Conservation (phyloP, 2,888 invertebrate species). For the Pachymerium ferrugineum region DNA sequence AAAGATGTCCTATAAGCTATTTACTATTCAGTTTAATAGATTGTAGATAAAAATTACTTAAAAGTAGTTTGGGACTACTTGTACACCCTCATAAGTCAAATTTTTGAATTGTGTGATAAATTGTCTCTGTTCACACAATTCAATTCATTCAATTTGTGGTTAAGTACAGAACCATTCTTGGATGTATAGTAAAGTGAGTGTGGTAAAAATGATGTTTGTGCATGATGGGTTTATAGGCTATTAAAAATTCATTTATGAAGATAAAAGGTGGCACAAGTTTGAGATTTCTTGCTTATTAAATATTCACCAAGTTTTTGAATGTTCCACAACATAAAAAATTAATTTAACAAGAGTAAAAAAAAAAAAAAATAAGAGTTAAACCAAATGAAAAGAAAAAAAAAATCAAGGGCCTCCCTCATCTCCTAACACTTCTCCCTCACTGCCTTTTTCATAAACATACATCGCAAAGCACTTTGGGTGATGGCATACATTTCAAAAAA, state of each 20-base stretch:
- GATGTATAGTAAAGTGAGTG: no score
- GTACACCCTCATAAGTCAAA: no score
- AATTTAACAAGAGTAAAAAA: neutral
- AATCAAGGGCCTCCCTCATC: neutral
- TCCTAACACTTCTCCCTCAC: neutral
- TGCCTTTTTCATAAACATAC: neutral
- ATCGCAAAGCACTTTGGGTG: conserved; percentile 21
- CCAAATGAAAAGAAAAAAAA: neutral
- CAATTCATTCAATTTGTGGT: no score
- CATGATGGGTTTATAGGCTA: conserved; percentile 2
- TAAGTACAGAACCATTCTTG: no score
- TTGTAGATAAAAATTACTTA: no score
- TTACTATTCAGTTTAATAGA: no score
- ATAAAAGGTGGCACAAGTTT: neutral
- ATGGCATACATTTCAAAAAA: conserved; percentile 21
- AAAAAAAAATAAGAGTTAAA: neutral
- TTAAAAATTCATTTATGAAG: conserved; percentile 6
- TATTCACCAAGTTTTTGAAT: neutral
- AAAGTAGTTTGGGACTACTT: no score
- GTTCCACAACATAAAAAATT: neutral
- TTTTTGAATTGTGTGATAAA: no score
- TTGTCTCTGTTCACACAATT: no score
- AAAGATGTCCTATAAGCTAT: no score
- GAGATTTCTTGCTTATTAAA: conserved; percentile 6
- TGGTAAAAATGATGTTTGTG: neutral